Percentiles rank a stretch among this genome's conserved stretches.
phyloP scores from a whole-genome alignment of 2,797 vertebrate genomes.

The Sebastes steindachneri region DNA sequence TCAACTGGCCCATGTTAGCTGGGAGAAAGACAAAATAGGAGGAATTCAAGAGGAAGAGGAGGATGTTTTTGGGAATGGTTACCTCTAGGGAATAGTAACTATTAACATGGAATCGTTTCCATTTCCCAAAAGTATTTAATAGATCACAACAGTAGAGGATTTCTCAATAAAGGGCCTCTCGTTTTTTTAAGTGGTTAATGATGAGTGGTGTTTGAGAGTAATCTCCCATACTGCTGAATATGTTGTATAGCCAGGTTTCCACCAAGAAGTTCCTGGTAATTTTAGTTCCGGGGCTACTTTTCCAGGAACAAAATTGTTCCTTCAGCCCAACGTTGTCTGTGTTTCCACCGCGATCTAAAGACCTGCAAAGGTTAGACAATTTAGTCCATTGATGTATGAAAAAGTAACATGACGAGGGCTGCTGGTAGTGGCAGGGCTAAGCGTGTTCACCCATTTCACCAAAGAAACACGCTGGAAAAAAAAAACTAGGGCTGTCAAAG shows the following conservation, averaged over 20 bases:
- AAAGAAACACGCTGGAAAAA: too few relatives aligned
- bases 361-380: too few relatives aligned
- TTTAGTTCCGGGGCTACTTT: too few relatives aligned
- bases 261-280: too few relatives aligned
- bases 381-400: too few relatives aligned
- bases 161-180: slow-evolving; percentile 22
- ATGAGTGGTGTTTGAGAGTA: slow-evolving; percentile 13
- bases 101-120: slow-evolving; percentile 43
- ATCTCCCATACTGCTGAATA: slow-evolving; percentile 16
- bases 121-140: slow-evolving; percentile 22
- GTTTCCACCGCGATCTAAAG: too few relatives aligned
- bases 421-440: too few relatives aligned
- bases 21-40: neutral
- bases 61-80: slow-evolving; percentile 18
- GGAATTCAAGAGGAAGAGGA: slow-evolving; percentile 21
- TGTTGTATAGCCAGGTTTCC: neutral
- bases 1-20: neutral
- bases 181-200: slow-evolving; percentile 24
- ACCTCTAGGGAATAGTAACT: slow-evolving; percentile 11
- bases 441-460: too few relatives aligned
- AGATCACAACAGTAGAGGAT: neutral
- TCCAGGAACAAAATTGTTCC: too few relatives aligned
- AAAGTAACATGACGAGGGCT: too few relatives aligned
- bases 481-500: too few relatives aligned
- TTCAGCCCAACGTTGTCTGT: too few relatives aligned